A percentile compares a stretch with the other conserved stretches of the same genome.
These are phyloP conservation scores for Hirtodrosophila trivittata DNA, from an alignment of 2,888 invertebrate species.

Conservation along the genomic window DNA sequence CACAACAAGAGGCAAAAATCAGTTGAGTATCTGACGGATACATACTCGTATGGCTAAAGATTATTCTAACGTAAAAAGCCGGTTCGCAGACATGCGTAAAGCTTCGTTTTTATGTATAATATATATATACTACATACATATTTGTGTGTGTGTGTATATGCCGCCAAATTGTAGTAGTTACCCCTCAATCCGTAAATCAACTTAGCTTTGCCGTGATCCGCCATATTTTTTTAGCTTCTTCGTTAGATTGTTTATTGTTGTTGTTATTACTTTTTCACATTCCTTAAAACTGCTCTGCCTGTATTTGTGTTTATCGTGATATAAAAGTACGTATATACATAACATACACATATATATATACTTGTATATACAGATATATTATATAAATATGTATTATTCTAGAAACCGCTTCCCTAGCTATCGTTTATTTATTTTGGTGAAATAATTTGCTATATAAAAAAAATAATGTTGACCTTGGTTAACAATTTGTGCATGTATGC, in stretches of 20 bases:
- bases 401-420: slow-evolving; percentile 10
- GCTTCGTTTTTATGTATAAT: slow-evolving; percentile 16
- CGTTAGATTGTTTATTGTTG: slow-evolving; percentile 33
- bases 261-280: slow-evolving; percentile 32
- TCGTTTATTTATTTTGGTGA: slow-evolving; percentile 32
- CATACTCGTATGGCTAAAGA: slow-evolving; percentile 35
- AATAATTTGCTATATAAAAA: slow-evolving; percentile 24
- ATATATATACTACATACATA: background rate
- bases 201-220: slow-evolving; percentile 36
- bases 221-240: slow-evolving; percentile 53
- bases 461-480: slow-evolving; percentile 71
- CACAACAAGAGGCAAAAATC: slow-evolving; percentile 9
- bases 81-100: slow-evolving; percentile 77
- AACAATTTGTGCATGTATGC: slow-evolving; percentile 57
- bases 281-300: slow-evolving; percentile 37
- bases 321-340: slow-evolving; percentile 2
- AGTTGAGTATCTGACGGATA: slow-evolving; percentile 53
- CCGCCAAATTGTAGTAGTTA: slow-evolving; percentile 21
- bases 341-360: background rate
- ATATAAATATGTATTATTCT: slow-evolving; percentile 1
- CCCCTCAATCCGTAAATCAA: slow-evolving; percentile 5
- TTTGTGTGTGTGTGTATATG: slow-evolving; percentile 16
- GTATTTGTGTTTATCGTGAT: slow-evolving; percentile 39
- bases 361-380: slow-evolving; percentile 1
- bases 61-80: slow-evolving; percentile 71